Evolutionary conservation across 30 jellyfish, hydroid and myxozoan genomes (phyloP).

Genomic region (Mastigias papua): DNA sequence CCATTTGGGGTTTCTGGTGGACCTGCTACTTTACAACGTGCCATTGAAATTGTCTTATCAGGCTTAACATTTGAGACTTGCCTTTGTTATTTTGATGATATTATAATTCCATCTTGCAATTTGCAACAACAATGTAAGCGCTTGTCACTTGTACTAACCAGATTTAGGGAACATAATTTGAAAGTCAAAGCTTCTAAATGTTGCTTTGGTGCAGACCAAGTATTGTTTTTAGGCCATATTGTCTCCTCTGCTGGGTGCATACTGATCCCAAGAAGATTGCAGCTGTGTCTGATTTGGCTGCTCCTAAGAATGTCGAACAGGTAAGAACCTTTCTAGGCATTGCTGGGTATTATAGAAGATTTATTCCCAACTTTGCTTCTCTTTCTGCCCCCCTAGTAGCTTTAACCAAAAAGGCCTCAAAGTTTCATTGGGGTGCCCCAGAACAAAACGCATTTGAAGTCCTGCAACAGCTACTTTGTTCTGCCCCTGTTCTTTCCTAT

Average conservation of each 20-base stretch:
- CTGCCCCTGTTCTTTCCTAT: conserved; percentile 60
- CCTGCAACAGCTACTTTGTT: conserved; percentile 14
- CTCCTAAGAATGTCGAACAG: conserved; percentile 29
- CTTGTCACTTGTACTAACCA: conserved; percentile 16
- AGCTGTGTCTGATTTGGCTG: conserved; percentile 11
- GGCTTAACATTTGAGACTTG: conserved; percentile 59
- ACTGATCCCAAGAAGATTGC: conserved; percentile 41
- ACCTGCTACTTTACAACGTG: conserved; percentile 48
- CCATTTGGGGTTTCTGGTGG: conserved; percentile 68
- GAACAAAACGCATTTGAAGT: conserved; percentile 29
- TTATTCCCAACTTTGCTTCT: conserved; percentile 55
- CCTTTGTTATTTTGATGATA: conserved; percentile 55
- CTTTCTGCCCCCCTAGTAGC: conserved; percentile 58
- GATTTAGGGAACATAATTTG: conserved; percentile 32
- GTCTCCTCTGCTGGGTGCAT: conserved; percentile 50
- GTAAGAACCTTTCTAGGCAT: conserved; percentile 54
- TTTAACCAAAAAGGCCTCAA: conserved; percentile 20
- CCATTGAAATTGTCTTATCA: conserved; percentile 52
- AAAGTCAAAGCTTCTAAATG: too few species aligned
- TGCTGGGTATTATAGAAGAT: conserved; percentile 62
- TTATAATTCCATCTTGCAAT: conserved; percentile 38
- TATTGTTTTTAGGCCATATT: conserved; percentile 55
- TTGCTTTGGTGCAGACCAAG: conserved; percentile 34
- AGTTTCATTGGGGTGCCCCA: conserved; percentile 43
- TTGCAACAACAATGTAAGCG: conserved; percentile 45